Base-by-base conservation (phyloP, 1,140 invertebrate species). In the Cherax quadricarinatus region DNA sequence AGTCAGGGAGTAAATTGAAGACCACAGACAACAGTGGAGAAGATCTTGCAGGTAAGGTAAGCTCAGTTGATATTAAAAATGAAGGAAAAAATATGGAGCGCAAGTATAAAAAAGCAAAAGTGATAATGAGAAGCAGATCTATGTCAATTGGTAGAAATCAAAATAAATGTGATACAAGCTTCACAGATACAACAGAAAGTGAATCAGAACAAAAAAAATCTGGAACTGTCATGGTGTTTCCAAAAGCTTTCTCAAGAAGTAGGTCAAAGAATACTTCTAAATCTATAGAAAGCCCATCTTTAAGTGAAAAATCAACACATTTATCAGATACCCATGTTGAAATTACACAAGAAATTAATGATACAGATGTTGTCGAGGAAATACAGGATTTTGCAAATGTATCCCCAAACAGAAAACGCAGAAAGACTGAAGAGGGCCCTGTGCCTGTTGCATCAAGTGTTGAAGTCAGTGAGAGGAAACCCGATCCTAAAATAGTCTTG, bases 181-280 rank as follows among this genome's bases (percentile, higher is more conserved):
- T 78, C 48, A 92, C 86, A 9, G 91, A 92, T 30, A 92, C 91
- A 16, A 92, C 91, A 41, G 91, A 92, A 30, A 92, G 91, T 88
- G 91, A 92, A 51, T 92, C 91, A n/a, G 91, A 92, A 41, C 80
- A 83, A 48, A 75, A 51, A n/a, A 91, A 86, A 24, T 30, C 86
- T 14, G 49, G 14, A 80, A 16, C 18, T 9, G 66, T n/a, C 66
- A 84, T 16, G 41, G n/a, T 60, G 18, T 91, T 91, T 80, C 21
- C 89, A 5, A 91, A 86, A 83, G 7, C 89, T 12, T 89, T 83
- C 49, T 49, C 48, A 16, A 86, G 78, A 53, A 62, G 84, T 10
- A 78, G 78, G 14, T 53, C 78, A 49, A 81, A 80, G 73, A 66
- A 21, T 21, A 86, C 49, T 51, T 18, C 70, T 81, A 86, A 70